Evolutionary conservation across 2,888 invertebrate species (phyloP), one percentile per base, ranked within the genome.

Genomic region (Meganola albula): DNA sequence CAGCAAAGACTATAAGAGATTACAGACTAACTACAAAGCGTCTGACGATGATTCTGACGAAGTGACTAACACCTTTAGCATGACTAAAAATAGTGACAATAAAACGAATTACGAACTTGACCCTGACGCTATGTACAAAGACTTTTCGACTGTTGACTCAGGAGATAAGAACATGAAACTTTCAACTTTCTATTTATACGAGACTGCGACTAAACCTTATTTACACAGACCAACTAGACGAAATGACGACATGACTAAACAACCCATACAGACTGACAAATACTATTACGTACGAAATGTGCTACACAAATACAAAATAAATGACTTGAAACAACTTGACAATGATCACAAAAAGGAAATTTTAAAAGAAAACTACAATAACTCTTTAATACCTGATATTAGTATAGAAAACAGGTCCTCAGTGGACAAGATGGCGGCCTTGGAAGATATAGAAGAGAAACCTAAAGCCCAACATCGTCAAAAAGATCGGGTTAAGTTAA

Each of bases 221-320:
- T 51, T 60, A 45, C 67, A 71, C 40, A 67, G 80, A 71, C 77
- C 83, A 37, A 84, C 80, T 0, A 65, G 79, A 74, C 73, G 74
- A 10, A 66, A 80, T 34, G 78, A 83, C 44, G 76, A 79, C 34
- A 45, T 44, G 8, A 3, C 8, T n/a, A n/a, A n/a, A n/a, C 8
- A 20, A 25, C 58, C 58, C 9, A 48, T 44, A 34, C 41, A 54
- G 18, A 46, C 53, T 20, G 63, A 63, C 37, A 82, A 85, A 67
- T 85, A 83, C 43, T 87, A 77, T 45, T 86, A 82, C 39, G 65
- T 83, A 12, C 69, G 69, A 27, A 87, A 86, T 41, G 75, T 82
- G 24, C 56, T 86, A 42, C 77, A 79, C 31, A 83, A 78, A 64
- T 80, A 82, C 51, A 57, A 73, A 22, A 62, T 64, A 16, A 36